Conservation (phyloP, 2,113 vertebrate genomes). For the Nipponia nippon region DNA sequence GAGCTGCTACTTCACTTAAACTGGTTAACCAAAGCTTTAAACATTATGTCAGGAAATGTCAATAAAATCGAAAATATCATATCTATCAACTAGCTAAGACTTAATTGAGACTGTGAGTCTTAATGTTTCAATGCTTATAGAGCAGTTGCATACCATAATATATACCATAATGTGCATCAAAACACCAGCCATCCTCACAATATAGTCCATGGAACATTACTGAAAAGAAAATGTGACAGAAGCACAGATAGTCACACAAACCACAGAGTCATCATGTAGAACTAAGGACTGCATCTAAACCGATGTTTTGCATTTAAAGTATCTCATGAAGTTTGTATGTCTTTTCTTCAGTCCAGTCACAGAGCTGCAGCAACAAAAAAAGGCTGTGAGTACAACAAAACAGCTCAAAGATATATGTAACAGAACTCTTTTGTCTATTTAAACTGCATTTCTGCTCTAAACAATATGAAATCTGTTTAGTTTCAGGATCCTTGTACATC, state of each 20-base stretch:
- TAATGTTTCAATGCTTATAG: not conserved
- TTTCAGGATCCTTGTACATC: not conserved
- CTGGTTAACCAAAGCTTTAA: not conserved
- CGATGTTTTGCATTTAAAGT: not conserved
- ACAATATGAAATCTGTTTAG: not conserved
- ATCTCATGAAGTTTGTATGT: not conserved
- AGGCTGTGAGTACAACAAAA: not conserved
- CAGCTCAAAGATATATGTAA: not conserved
- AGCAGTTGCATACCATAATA: not conserved
- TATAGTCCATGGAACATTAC: not conserved
- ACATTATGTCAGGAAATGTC: not conserved
- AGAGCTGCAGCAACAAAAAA: not conserved
- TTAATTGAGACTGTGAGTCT: not conserved
- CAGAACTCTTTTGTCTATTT: not conserved
- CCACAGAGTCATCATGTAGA: not conserved
- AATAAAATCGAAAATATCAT: not conserved
- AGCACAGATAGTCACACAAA: not conserved
- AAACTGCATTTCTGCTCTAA: not conserved
- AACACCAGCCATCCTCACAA: not conserved
- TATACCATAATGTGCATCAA: not conserved
- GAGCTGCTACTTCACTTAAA: not conserved
- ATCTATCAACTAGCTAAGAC: not conserved
- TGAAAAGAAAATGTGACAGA: not conserved
- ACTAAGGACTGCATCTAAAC: not conserved
- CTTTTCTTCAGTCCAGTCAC: not conserved